These are phyloP conservation scores for Drosophila mimetica DNA, from an alignment of 2,888 invertebrate species.

Conservation along the genomic window DNA sequence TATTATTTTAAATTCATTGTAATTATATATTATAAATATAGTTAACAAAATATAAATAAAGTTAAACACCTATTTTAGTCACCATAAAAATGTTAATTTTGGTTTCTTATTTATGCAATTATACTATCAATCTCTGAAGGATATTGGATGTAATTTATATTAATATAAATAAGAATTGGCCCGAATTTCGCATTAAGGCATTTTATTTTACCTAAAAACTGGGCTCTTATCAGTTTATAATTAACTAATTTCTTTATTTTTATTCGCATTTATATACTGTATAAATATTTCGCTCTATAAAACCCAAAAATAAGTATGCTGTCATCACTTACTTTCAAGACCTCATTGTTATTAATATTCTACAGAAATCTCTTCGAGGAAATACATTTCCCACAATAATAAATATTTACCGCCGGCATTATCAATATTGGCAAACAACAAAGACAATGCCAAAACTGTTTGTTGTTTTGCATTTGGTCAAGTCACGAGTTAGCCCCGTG, in stretches of 20 bases:
- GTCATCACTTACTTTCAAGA: neutral
- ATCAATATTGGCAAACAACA: constrained; percentile 32
- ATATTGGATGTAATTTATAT: no score
- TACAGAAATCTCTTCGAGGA: neutral
- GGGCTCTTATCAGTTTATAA: neutral
- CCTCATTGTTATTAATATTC: constrained; percentile 4
- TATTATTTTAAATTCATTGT: no score
- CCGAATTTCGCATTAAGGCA: no score
- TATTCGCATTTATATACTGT: neutral
- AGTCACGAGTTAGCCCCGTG: constrained; percentile 41
- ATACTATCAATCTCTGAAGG: no score
- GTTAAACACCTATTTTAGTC: no score
- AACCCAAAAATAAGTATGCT: neutral
- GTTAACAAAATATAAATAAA: no score
- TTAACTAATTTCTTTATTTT: neutral
- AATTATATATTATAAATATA: no score
- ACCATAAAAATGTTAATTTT: no score
- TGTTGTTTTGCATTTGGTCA: constrained; percentile 35
- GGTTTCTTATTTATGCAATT: no score
- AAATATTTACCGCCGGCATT: constrained; percentile 27
- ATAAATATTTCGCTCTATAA: neutral
- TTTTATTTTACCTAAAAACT: no score
- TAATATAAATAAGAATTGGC: no score
- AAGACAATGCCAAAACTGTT: constrained; percentile 19
- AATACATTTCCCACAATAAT: constrained; percentile 15